These are phyloP conservation scores for Noturus placidus DNA, from an alignment of 2,113 vertebrate genomes.

Conservation along the genomic window DNA sequence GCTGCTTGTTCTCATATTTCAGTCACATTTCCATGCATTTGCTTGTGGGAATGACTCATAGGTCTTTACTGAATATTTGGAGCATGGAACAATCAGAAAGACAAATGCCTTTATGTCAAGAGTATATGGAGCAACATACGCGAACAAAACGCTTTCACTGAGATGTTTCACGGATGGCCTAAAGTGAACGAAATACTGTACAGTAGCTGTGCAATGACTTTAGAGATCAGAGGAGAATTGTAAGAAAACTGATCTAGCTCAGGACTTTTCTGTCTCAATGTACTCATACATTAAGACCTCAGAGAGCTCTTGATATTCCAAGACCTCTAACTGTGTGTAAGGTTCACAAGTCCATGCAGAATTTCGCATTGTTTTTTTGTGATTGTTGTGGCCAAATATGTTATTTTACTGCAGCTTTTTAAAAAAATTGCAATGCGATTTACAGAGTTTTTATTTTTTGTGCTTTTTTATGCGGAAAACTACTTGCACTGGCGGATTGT, in stretches of 20 bases:
- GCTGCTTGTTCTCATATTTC: constrained; percentile 17
- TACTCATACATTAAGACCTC: neutral
- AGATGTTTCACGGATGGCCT: neutral
- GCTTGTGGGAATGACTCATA: constrained; percentile 36
- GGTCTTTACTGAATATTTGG: constrained; percentile 1
- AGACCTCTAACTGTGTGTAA: neutral
- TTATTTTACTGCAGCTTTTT: no score
- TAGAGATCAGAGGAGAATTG: neutral
- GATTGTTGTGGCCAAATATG: no score
- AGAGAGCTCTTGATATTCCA: neutral
- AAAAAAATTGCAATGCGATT: no score
- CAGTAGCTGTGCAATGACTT: neutral
- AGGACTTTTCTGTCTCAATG: no score
- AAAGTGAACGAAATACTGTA: neutral
- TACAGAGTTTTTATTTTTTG: no score
- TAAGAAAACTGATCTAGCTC: neutral
- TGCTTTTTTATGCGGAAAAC: no score
- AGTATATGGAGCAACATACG: neutral
- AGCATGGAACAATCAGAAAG: neutral
- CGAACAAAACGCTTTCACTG: neutral
- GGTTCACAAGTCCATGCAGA: no score
- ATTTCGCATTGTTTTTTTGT: no score
- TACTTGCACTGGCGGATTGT: no score
- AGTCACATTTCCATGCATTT: constrained; percentile 43
- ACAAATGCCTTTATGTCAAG: neutral